Evolutionary conservation across 2,113 vertebrate genomes (phyloP).

Genomic region (Entomyzon cyanotis): DNA sequence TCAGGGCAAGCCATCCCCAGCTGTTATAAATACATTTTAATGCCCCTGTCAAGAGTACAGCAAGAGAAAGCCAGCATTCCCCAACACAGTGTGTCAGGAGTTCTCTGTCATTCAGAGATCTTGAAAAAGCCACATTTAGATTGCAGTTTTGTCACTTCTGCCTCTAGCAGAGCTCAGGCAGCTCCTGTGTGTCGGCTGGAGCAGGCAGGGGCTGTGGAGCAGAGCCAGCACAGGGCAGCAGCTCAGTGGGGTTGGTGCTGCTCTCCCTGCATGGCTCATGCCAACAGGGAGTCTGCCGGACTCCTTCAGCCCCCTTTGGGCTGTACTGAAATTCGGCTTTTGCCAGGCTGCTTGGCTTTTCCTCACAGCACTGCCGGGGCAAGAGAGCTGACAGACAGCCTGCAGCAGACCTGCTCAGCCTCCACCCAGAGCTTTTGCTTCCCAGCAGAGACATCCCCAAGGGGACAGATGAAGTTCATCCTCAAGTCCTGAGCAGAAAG

Average conservation of each 20-base stretch:
- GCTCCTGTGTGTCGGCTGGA: background rate
- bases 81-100: slow-evolving; percentile 46
- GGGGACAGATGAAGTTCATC: background rate
- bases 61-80: slow-evolving; percentile 26
- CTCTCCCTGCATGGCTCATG: no score
- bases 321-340: accelerated
- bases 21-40: slow-evolving; percentile 75
- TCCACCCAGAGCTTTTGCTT: background rate
- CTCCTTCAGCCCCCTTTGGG: background rate
- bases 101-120: slow-evolving; percentile 51
- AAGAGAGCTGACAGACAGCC: background rate
- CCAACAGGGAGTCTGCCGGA: no score
- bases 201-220: background rate
- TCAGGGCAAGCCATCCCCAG: slow-evolving; percentile 70
- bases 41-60: slow-evolving; percentile 64
- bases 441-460: background rate
- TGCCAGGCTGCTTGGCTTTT: background rate
- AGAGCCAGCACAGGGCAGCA: background rate
- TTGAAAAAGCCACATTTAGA: slow-evolving; percentile 37
- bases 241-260: background rate
- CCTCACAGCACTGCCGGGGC: accelerated
- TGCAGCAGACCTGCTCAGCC: background rate
- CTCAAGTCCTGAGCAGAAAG: background rate
- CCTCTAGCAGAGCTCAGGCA: slow-evolving; percentile 37
- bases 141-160: slow-evolving; percentile 46